These are phyloP conservation scores for Heliangelus exortis DNA, from an alignment of 2,797 vertebrate genomes.

Conservation along the genomic window DNA sequence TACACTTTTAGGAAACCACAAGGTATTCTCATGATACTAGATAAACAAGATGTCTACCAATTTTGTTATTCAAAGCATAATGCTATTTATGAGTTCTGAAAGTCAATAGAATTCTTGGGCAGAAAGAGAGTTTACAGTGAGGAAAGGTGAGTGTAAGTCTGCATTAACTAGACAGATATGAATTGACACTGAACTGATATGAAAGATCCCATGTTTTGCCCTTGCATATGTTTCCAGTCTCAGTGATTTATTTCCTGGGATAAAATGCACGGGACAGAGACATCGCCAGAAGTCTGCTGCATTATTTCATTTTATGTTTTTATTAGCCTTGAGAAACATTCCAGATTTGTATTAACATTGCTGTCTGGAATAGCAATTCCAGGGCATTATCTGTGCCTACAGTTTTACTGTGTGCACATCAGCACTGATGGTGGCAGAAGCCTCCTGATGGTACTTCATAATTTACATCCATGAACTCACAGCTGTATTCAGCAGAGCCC, in stretches of 20 bases:
- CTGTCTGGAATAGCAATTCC: constrained; percentile 18
- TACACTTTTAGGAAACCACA: not conserved
- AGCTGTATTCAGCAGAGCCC: not conserved
- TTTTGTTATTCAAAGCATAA: not conserved
- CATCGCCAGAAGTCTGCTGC: constrained; percentile 3
- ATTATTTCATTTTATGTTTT: constrained; percentile 43
- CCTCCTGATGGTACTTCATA: not conserved
- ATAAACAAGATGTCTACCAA: not conserved
- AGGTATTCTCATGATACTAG: not conserved
- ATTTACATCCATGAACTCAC: not conserved
- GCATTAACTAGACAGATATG: not conserved
- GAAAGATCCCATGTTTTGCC: constrained; percentile 34
- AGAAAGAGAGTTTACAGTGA: not conserved
- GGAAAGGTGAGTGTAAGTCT: not conserved
- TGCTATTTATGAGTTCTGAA: not conserved
- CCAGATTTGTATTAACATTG: not conserved
- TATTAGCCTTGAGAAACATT: constrained; percentile 49
- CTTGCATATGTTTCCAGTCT: constrained; percentile 61
- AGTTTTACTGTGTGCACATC: not conserved
- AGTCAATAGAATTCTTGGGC: not conserved
- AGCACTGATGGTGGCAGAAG: not conserved
- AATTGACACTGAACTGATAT: constrained; percentile 41
- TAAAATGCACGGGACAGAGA: constrained; percentile 59
- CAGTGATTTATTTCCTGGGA: constrained; percentile 66
- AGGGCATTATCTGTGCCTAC: not conserved